Evolutionary conservation across 2,888 invertebrate genomes (phyloP).

Genomic region (Pandemis corylana): DNA sequence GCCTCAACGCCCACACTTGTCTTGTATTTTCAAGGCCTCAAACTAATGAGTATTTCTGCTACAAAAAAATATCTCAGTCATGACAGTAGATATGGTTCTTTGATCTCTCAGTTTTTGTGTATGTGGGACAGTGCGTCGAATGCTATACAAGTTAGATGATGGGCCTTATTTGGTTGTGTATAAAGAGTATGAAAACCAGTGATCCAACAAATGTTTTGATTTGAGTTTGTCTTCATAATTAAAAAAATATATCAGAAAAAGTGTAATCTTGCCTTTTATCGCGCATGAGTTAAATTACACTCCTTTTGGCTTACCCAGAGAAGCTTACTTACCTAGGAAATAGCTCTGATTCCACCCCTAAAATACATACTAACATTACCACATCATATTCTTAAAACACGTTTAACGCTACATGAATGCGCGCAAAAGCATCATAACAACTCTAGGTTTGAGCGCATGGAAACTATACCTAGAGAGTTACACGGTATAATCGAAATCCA

Average conservation of each 20-base stretch:
- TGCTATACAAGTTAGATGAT: conserved; percentile 4
- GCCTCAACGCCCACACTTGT: conserved; percentile 60
- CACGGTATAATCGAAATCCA: conserved; percentile 41
- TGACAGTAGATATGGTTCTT: conserved; percentile 36
- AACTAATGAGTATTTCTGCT: conserved; percentile 55
- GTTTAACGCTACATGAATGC: neutral
- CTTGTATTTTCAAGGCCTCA: conserved; percentile 66
- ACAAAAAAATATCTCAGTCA: conserved; percentile 38
- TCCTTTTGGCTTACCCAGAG: no score
- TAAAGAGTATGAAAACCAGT: neutral
- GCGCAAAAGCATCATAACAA: neutral
- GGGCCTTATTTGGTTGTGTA: neutral
- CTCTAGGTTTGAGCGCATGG: neutral
- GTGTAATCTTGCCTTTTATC: no score
- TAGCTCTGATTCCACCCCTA: no score
- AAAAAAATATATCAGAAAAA: no score
- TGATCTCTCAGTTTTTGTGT: conserved; percentile 39
- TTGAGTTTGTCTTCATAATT: neutral
- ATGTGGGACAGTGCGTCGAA: conserved; percentile 27
- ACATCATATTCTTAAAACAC: neutral
- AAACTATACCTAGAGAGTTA: conserved; percentile 27
- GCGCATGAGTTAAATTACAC: no score
- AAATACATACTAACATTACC: neutral
- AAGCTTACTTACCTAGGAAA: no score
- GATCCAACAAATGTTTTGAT: neutral